Evolutionary conservation across 2,797 vertebrate genomes (phyloP).

Genomic region (Leuciscus waleckii): DNA sequence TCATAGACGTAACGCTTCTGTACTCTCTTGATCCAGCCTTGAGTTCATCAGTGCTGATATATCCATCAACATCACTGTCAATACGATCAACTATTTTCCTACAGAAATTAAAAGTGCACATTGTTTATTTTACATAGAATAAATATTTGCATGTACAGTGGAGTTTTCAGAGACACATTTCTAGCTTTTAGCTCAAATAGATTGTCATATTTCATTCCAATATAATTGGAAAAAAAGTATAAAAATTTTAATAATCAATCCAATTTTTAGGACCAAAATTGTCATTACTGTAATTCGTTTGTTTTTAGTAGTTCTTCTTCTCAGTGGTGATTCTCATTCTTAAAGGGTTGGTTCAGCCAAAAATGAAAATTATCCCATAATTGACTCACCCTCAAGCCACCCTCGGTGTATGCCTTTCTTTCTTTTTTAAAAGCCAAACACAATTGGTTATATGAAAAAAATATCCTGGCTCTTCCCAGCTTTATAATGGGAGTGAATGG

Average conservation of each 20-base stretch:
- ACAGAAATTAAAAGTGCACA: slow-evolving; percentile 53
- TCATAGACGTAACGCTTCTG: slow-evolving; percentile 98
- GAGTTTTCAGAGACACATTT: not conserved
- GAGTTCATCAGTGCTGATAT: slow-evolving; percentile 88
- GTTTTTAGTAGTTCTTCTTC: not conserved
- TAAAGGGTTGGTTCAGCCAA: too few species aligned
- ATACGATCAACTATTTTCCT: slow-evolving; percentile 96
- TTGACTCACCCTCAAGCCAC: too few species aligned
- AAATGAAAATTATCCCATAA: too few species aligned
- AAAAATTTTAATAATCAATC: too few species aligned
- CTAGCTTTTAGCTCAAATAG: not conserved
- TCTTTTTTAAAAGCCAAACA: too few species aligned
- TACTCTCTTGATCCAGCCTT: slow-evolving; percentile 96
- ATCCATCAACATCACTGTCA: slow-evolving; percentile 85
- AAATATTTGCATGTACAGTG: not conserved
- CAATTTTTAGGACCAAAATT: too few species aligned
- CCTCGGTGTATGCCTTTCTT: too few species aligned
- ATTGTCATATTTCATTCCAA: not conserved
- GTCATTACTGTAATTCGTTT: not conserved
- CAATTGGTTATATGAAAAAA: too few species aligned
- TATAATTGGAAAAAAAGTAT: not conserved
- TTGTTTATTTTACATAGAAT: not conserved
- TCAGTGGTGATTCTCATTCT: not conserved
- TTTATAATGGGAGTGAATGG: too few species aligned
- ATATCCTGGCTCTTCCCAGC: too few species aligned